Base-by-base conservation (phyloP, 2,113 vertebrate genomes). In the Osmerus mordax region DNA sequence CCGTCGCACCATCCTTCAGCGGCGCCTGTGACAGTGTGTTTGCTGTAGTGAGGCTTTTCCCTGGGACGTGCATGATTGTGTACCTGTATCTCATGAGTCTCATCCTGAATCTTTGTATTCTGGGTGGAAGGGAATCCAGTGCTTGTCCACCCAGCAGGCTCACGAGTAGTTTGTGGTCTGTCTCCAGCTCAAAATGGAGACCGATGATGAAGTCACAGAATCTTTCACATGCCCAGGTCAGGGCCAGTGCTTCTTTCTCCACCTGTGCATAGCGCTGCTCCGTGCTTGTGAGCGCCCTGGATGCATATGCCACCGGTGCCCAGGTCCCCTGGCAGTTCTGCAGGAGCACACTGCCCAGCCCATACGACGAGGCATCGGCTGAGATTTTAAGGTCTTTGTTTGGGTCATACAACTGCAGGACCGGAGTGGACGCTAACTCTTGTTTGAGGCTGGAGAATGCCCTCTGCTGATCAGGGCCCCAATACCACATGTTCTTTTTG, bases 21-120 rank as follows among this genome's bases (percentile, higher is more conserved):
- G 65, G 73, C 9, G 60, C 67, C 11, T 23, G 15, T 16, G 70
- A 72, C 1, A 71, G 62, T 16, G 77, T 78, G 36, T 74, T 25
- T 14, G 72, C 72, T 19, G 28, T 71, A 14, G 15, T 9, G 13
- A 79, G 64, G n/a, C n/a, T 19, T 4, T 79, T 75, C 0, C 68
- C 68, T 19, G 62, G 72, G 4, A 63, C 52, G 55, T 79, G 61
- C 14, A 28, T n/a, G 29, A 80, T 76, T n/a, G 52, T 65, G 47
- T 78, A 78, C 2, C 6, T 28, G 62, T 70, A 78, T 25, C 73
- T 60, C 61, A 78, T 75, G 13, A 79, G 58, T 7, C 66, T 54
- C 25, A 79, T 47, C 8, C 71, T 4, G 59, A 74, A 82, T 3
- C 58, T 14, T 23, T 79, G 77, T n/a, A 77, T 68, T 41, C 67